Conservation (phyloP, 1,140 invertebrate genomes). For the Diabrotica undecimpunctata region DNA sequence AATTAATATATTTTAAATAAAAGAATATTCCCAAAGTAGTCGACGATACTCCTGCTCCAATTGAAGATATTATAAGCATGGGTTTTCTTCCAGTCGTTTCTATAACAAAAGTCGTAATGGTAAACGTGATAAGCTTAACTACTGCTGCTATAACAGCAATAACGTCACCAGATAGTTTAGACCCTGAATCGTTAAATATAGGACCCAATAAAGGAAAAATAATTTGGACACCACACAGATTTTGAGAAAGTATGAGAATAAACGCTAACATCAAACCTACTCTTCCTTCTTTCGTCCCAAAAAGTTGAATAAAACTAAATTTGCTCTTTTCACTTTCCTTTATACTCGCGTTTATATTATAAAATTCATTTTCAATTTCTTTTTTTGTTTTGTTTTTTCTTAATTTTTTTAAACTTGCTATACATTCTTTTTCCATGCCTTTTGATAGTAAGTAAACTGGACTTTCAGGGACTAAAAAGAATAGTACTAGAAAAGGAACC, state of each 20-base stretch:
- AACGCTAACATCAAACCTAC: conserved; percentile 68
- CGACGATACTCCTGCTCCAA: conserved; percentile 55
- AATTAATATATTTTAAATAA: conserved; percentile 51
- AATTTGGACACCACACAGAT: conserved; percentile 66
- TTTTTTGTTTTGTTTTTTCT: conserved; percentile 53
- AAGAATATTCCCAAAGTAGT: conserved; percentile 60
- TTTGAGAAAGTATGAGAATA: conserved; percentile 68
- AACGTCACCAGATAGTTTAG: conserved; percentile 53
- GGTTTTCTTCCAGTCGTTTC: conserved; percentile 70
- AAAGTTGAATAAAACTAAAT: conserved; percentile 55
- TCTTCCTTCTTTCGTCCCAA: conserved; percentile 54
- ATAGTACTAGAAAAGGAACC: conserved; percentile 59
- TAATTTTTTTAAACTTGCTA: conserved; percentile 61
- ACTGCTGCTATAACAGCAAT: conserved; percentile 78
- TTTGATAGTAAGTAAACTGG: conserved; percentile 66
- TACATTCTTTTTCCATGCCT: conserved; percentile 58
- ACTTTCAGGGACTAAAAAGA: conserved; percentile 79
- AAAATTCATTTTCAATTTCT: conserved; percentile 60
- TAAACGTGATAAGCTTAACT: conserved; percentile 68
- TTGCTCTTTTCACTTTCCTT: conserved; percentile 48
- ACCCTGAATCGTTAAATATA: conserved; percentile 6
- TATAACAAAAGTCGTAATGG: conserved; percentile 58
- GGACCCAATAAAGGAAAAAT: conserved; percentile 10
- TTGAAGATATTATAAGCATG: conserved; percentile 66
- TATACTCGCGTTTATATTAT: conserved; percentile 43